Base-by-base conservation (phyloP, 2,888 invertebrate genomes). In the Dorcus parallelipipedus region DNA sequence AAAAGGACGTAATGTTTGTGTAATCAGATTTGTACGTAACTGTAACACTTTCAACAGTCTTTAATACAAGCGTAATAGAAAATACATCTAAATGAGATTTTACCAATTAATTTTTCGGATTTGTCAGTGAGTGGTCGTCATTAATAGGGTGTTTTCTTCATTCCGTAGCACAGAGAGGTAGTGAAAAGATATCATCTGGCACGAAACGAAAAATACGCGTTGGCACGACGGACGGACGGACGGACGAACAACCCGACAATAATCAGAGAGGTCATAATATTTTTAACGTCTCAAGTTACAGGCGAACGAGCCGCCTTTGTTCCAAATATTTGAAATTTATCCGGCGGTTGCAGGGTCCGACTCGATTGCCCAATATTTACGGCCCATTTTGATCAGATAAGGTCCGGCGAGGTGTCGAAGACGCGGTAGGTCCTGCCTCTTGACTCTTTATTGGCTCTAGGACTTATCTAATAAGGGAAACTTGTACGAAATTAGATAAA, bases 401-500 rank as follows among this genome's bases (percentile, higher is more conserved):
- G 54, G 45, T 40, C 23, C 49, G 38, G 50, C 41, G 49, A 63
- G 61, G 63, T 61, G 61, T 61, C 59, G 57, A 55, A 49, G 45
- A 49, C 51, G 63, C 60, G 63, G 63, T 60, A 61, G 63, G 63
- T 64, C 63, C 58, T 48, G 43, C 52, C 55, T 47, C 53, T 52
- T 57, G 61, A 59, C 55, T 57, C 61, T 63, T 64, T 64, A 64
- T 64, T 64, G 63, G 61, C 55, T 57, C 49, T 48, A 47, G 50
- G 45, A 45, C 45, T 45, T 59, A 54, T 56, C 59, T 58, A 59
- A 59, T 54, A 56, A 53, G 52, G 54, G 50, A 54, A 38, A 40
- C 49, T 54, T 45, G 54, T 59, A 59, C 56, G 57, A 55, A 62
- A 62, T 61, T 64, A 62, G 64, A 64, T 64, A 64, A 62, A 62